These are phyloP conservation scores for Bombus consobrinus DNA, from an alignment of 1,140 invertebrate genomes.

Conservation along the genomic window DNA sequence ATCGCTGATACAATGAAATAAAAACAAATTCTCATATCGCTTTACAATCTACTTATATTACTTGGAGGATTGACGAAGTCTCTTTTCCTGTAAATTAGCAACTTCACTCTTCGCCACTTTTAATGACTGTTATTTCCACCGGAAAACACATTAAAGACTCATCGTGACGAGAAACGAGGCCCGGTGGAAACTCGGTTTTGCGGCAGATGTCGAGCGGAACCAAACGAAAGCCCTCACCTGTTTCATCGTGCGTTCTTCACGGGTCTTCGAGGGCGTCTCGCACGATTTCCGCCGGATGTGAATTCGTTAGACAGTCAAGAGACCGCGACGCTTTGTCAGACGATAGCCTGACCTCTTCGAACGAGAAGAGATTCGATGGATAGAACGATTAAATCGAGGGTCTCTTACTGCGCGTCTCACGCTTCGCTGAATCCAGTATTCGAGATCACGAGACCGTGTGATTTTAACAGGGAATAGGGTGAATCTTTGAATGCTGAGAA, in stretches of 20 bases:
- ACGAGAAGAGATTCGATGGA: background rate
- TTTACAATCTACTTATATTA: background rate
- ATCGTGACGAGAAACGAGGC: conserved; percentile 5
- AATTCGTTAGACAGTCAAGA: conserved; percentile 33
- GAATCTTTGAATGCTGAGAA: background rate
- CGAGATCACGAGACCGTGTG: background rate
- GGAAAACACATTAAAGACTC: conserved; percentile 16
- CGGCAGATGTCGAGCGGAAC: conserved; percentile 13
- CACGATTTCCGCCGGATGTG: conserved; percentile 62
- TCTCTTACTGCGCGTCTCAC: background rate
- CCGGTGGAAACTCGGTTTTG: background rate
- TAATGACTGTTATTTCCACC: conserved; percentile 5
- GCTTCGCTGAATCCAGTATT: background rate
- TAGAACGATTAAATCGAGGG: conserved; percentile 7
- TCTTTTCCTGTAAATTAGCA: background rate
- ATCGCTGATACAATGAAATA: too few relatives aligned
- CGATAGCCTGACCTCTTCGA: conserved; percentile 41
- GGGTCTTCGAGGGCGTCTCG: conserved; percentile 46
- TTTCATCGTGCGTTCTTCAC: background rate
- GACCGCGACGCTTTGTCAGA: conserved; percentile 34
- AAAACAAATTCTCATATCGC: too few relatives aligned
- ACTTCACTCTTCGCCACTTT: background rate
- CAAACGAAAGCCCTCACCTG: conserved; percentile 17
- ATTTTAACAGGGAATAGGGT: background rate
- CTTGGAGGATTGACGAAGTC: background rate